Base-by-base conservation (phyloP, 2,113 vertebrate genomes). In the Thunnus maccoyii region DNA sequence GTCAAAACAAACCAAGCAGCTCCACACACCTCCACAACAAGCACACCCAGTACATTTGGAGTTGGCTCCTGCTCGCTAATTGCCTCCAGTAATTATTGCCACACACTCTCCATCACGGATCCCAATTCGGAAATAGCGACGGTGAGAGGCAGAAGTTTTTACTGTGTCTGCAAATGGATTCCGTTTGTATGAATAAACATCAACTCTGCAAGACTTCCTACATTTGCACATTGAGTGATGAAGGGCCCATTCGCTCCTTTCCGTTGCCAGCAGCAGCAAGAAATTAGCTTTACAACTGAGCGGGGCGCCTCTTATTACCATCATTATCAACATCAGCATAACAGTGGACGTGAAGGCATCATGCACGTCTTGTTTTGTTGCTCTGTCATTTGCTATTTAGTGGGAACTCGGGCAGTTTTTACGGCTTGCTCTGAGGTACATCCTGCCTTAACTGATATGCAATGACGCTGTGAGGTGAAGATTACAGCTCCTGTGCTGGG, bases 181-280 rank as follows among this genome's bases (percentile, higher is more conserved):
- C 93, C 84, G 90, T 94, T 74, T 91, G 83, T 76, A 86, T 88
- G 91, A 93, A 88, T 93, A 93, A 95, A 94, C 91, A 94, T 89
- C 55, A 55, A 66, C 71, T 58, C 82, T 18, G 17, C 1, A 16
- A 73, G 70, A 84, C 90, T 86, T 36, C 58, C 4, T 10, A 2
- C 11, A 80, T 94, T 92, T 88, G 86, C 90, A 93, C 86, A 69
- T 54, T 70, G 78, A 84, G 67, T 55, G 74, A 78, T 71, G 63
- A 72, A 55, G 44, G 64, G 68, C 55, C 76, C 80, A 71, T 52
- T 75, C 32, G 14, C 44, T 64, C 50, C 44, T 85, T 85, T 82
- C 68, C 83, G 76, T 72, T 70, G 75, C 77, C 72, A 56, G 67
- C 80, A 76, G 77, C 80, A 63, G 80, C 65, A 68, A 20, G 14